Base-by-base conservation (phyloP, 2,888 invertebrate species). In the Cybosia mesomella region DNA sequence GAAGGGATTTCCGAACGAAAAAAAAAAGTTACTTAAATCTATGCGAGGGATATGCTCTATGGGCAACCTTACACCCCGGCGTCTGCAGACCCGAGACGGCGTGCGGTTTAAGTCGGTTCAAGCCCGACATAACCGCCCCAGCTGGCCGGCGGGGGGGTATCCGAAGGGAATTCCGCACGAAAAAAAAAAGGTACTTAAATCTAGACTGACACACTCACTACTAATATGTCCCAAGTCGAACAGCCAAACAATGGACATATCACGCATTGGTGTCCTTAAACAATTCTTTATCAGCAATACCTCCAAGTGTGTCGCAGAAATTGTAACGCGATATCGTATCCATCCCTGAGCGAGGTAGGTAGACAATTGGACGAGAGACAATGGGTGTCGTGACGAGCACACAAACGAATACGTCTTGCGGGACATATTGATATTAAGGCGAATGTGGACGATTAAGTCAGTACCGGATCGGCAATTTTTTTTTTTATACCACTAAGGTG, bases 311-410 rank as follows among this genome's bases (percentile, higher is more conserved):
- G 73, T 71, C 70, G 72, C 60, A 76, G 73, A 75, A 75, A 79
- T 72, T 71, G 76, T 80, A 80, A 73, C 76, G 70, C 64, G 77
- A 79, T 77, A 72, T 66, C 58, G 0, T 64, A 63, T 58, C 66
- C 67, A 70, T 68, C 68, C 67, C 72, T 59, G 58, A 64, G 24
- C 39, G 59, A 55, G 24, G 55, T 36, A 55, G 62, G 68, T 64
- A 73, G 67, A 75, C 79, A 77, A 80, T 73, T 70, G 73, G 71
- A 71, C 71, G 71, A 76, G 72, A 79, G 75, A 82, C 82, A 82
- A 82, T 81, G 78, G 72, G 59, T 70, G 64, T 82, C 82, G 80
- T 82, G 79, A 79, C 72, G 68, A 64, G 80, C 79, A 81, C 75
- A 77, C 81, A 70, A 82, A 79, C 73, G 68, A 67, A 75, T 68